Base-by-base conservation (phyloP, 2,113 vertebrate species). In the Pomatorhinus ruficollis region DNA sequence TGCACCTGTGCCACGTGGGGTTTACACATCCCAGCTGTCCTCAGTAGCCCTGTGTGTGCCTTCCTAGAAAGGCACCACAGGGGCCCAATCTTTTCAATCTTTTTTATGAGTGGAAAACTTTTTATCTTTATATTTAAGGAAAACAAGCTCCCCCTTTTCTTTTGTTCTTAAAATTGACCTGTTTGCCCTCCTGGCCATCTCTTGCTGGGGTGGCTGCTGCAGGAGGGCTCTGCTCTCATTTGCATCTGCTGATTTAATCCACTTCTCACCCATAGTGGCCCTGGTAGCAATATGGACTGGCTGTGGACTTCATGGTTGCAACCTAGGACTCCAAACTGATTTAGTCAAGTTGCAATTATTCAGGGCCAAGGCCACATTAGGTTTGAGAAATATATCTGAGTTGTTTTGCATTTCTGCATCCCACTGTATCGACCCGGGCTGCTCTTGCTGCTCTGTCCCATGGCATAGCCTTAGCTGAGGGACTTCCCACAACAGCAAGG, bases 351-450 rank as follows among this genome's bases (percentile, higher is more conserved):
- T 63, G 69, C 15, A 30, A 33, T 39, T 76, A 19, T 23, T 68
- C n/a, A 61, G 23, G 50, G 28, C 37, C 31, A 4, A 12, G 22
- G 39, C 11, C 53, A 47, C 1, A 1, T 42, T 39, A 40, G 25
- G 35, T 76, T 35, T 87, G 82, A 79, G 79, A 63, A 37, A 57
- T 1, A 3, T 14, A 6, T 2, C 2, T 10, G 27, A 39, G 53
- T 40, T 40, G 19, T 6, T 76, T 60, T 20, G 27, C 6, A 4
- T 54, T n/a, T 35, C 19, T 40, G 50, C 68, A n/a, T 57, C 27
- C 44, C 47, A 25, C 50, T 50, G 44, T 37, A 12, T 21, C 0
- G 2, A 16, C 20, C 0, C 0, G 7, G 61, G 20, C 6, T 52
- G 45, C 22, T 52, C 66, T 71, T 1, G 0, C 21, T 42, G 57